Evolutionary conservation across 2,113 vertebrate species (phyloP).

Genomic region (Bubo scandiacus): DNA sequence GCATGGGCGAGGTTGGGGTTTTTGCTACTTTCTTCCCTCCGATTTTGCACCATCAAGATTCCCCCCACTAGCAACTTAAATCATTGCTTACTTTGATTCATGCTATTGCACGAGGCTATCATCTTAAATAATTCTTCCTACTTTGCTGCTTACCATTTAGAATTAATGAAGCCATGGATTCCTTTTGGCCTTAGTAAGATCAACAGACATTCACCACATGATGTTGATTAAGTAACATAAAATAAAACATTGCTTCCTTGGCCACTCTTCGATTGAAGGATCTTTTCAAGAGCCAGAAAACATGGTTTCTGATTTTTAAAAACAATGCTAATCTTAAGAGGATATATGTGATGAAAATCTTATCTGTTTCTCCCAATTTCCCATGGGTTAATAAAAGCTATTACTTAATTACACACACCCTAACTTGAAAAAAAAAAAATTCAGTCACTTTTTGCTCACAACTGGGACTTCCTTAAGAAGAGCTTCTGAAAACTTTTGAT

Average conservation of each 20-base stretch:
- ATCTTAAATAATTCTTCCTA: not conserved
- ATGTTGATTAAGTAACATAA: not conserved
- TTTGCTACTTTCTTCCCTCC: not conserved
- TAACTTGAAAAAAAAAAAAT: not conserved
- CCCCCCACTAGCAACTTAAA: not conserved
- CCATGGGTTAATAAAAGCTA: not conserved
- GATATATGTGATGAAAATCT: not conserved
- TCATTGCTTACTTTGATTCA: not conserved
- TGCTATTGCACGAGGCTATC: not conserved
- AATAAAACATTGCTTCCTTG: not conserved
- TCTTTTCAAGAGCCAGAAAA: not conserved
- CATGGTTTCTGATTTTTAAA: constrained; percentile 1
- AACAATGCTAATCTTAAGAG: not conserved
- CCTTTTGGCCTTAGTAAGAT: not conserved
- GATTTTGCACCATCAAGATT: not conserved
- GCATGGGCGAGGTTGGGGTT: not conserved
- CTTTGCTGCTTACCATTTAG: not conserved
- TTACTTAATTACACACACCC: constrained; percentile 30
- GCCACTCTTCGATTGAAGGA: not conserved
- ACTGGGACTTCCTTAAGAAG: constrained; percentile 2
- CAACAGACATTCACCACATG: not conserved
- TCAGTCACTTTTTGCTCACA: constrained; percentile 15
- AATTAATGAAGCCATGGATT: not conserved
- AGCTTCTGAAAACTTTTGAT: not conserved
- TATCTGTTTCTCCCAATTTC: not conserved